Conservation (phyloP, 2,888 invertebrate genomes). For the Seira ritae region DNA sequence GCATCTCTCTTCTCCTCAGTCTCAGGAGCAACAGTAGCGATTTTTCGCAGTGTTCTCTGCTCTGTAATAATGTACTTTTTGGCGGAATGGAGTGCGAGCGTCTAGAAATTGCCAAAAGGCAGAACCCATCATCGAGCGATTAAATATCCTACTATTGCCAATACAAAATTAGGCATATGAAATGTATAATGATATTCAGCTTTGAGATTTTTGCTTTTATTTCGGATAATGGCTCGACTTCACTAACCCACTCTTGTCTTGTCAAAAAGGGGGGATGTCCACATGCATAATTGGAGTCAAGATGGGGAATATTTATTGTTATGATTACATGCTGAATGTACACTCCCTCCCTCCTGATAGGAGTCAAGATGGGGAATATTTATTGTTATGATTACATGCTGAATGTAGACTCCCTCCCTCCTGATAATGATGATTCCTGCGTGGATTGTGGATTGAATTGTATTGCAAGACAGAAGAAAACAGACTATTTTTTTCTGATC, state of each 20-base stretch:
- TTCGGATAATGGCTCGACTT: constrained; percentile 38
- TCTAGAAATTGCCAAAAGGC: constrained; percentile 43
- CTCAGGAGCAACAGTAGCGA: constrained; percentile 22
- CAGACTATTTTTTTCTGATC: too few species aligned
- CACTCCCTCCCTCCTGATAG: constrained; percentile 50
- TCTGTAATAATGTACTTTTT: too few species aligned
- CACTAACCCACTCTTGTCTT: constrained; percentile 58
- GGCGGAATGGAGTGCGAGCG: too few species aligned
- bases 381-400: constrained; percentile 56
- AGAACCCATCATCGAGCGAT: constrained; percentile 42
- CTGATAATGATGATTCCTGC: constrained; percentile 33
- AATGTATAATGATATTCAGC: too few species aligned
- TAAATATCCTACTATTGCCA: constrained; percentile 19
- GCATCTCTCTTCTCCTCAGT: background rate
- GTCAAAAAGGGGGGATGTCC: constrained; percentile 40
- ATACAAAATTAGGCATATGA: background rate
- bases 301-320: constrained; percentile 57
- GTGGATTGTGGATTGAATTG: constrained; percentile 18
- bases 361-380: constrained; percentile 57
- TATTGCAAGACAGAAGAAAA: too few species aligned
- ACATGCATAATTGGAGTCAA: constrained; percentile 59
- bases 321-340: constrained; percentile 48
- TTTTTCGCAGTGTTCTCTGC: constrained; percentile 19
- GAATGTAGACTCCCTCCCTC: constrained; percentile 39
- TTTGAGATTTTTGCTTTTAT: background rate